Evolutionary conservation across 2,797 vertebrate species (phyloP).

Genomic region (Brachyrhaphis roseni): DNA sequence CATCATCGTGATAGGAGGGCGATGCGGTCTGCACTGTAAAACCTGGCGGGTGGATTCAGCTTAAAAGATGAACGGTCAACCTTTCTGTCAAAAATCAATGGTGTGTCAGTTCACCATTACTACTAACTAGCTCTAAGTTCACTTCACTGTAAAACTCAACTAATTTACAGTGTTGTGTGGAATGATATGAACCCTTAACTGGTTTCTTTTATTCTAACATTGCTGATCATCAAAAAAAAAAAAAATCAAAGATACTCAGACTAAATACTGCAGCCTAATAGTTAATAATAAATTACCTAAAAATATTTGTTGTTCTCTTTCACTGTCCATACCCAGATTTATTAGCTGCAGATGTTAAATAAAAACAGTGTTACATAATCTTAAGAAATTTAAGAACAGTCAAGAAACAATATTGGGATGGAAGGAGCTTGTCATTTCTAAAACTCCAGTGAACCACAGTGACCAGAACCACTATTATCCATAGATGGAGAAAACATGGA

Average conservation of each 20-base stretch:
- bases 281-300: not conserved
- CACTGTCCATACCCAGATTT: not conserved
- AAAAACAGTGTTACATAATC: not conserved
- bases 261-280: not conserved
- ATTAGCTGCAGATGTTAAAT: not conserved
- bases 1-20: not conserved
- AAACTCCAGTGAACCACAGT: not conserved
- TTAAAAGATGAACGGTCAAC: not conserved
- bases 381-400: not conserved
- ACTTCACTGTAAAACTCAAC: not conserved
- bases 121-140: not conserved
- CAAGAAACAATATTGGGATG: not conserved
- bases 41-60: not conserved
- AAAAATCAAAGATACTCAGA: not conserved
- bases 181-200: not conserved
- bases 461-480: not conserved
- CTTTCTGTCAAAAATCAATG: not conserved
- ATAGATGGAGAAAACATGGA: not conserved
- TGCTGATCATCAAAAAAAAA: not conserved
- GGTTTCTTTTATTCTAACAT: not conserved
- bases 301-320: not conserved
- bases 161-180: not conserved
- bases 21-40: conserved; percentile 1
- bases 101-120: not conserved
- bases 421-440: not conserved